Evolutionary conservation across 1,140 invertebrate genomes (phyloP).

Genomic region (Goniozus legneri): DNA sequence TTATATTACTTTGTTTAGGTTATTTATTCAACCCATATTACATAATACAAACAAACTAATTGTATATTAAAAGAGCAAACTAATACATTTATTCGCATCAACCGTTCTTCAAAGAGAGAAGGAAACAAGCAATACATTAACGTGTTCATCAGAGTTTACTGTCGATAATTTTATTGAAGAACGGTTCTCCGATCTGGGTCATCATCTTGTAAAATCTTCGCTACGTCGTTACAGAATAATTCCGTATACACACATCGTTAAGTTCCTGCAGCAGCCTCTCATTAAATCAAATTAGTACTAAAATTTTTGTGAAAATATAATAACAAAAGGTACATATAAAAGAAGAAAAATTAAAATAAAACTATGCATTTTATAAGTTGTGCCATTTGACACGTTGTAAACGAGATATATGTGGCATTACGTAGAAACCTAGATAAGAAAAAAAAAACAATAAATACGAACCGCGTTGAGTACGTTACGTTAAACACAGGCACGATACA

Average conservation of each 20-base stretch:
- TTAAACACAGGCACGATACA: slow-evolving; percentile 25
- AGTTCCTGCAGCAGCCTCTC: slow-evolving; percentile 47
- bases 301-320: slow-evolving; percentile 28
- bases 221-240: slow-evolving; percentile 30
- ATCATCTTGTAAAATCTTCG: slow-evolving; percentile 27
- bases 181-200: slow-evolving; percentile 29
- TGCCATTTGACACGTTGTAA: slow-evolving; percentile 34
- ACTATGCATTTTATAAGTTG: slow-evolving; percentile 34
- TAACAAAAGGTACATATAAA: slow-evolving; percentile 23
- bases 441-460: slow-evolving; percentile 16
- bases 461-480: neutral
- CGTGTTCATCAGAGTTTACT: too few relatives aligned
- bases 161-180: too few relatives aligned
- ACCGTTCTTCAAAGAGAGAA: too few relatives aligned
- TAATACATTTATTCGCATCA: neutral
- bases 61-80: slow-evolving; percentile 4
- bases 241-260: slow-evolving; percentile 35
- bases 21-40: slow-evolving; percentile 22
- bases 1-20: slow-evolving; percentile 37
- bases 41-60: slow-evolving; percentile 11
- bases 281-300: slow-evolving; percentile 50
- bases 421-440: slow-evolving; percentile 28
- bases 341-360: slow-evolving; percentile 20
- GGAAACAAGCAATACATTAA: too few relatives aligned
- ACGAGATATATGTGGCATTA: slow-evolving; percentile 29